Evolutionary conservation across 2,797 vertebrate species (phyloP).

Genomic region (Siniperca scherzeri): DNA sequence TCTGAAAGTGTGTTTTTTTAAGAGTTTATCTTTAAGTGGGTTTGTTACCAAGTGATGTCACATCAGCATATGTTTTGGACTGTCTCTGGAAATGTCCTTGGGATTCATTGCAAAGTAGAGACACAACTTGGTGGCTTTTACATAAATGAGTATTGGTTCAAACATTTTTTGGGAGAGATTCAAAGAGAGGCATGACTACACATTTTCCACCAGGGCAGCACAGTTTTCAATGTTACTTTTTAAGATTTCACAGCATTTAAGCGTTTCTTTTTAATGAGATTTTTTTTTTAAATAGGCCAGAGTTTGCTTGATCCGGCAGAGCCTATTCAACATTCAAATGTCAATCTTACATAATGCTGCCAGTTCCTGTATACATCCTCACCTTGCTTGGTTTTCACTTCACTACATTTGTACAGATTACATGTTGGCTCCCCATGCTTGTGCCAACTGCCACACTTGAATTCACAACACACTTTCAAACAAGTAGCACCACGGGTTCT

Average conservation of each 20-base stretch:
- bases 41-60: constrained; percentile 76
- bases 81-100: constrained; percentile 71
- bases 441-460: constrained; percentile 30
- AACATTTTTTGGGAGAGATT: constrained; percentile 37
- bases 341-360: constrained; percentile 3
- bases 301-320: constrained; percentile 35
- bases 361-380: constrained; percentile 9
- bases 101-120: constrained; percentile 56
- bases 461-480: constrained; percentile 48
- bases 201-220: constrained; percentile 13
- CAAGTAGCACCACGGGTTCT: constrained; percentile 40
- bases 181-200: constrained; percentile 27
- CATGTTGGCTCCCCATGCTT: constrained; percentile 32
- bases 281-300: constrained; percentile 6
- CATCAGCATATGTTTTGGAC: constrained; percentile 71
- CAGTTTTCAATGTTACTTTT: constrained; percentile 18
- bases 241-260: constrained; percentile 8
- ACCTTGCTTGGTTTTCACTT: constrained; percentile 17
- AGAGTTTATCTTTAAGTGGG: constrained; percentile 80
- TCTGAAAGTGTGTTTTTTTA: constrained; percentile 80
- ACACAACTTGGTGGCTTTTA: constrained; percentile 66
- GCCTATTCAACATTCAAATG: constrained; percentile 18
- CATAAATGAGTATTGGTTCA: constrained; percentile 50
- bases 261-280: constrained; percentile 29
- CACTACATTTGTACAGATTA: constrained; percentile 48